A percentile compares a stretch with the other conserved stretches of the same genome.
Conservation (phyloP, 2,888 invertebrate species). For the Embidobia sp. region DNA sequence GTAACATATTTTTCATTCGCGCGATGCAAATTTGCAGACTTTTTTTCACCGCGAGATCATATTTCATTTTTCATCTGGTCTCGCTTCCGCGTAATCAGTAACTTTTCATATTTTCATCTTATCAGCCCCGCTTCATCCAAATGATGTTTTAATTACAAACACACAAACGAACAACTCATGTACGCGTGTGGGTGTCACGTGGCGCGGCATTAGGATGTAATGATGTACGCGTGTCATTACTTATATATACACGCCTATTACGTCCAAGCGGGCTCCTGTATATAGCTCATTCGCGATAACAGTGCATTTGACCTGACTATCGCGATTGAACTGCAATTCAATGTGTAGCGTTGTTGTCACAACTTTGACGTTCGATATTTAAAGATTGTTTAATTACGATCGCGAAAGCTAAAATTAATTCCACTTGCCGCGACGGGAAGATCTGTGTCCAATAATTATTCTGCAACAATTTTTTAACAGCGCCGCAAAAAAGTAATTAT, state of each 20-base stretch:
- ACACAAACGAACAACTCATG: background rate
- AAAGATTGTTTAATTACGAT: conserved; percentile 45
- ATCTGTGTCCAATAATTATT: no score
- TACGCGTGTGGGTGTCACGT: conserved; percentile 21
- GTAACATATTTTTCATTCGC: no score
- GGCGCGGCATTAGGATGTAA: conserved; percentile 8
- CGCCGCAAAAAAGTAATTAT: no score
- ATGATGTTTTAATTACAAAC: conserved; percentile 32
- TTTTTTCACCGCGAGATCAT: conserved; percentile 10
- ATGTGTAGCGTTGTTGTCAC: conserved; percentile 68
- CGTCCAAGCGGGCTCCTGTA: conserved; percentile 7
- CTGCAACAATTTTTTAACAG: no score
- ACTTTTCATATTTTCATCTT: conserved; percentile 38
- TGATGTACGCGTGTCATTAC: conserved; percentile 36
- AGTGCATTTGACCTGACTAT: conserved; percentile 76
- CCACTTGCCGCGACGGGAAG: no score
- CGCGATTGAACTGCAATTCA: conserved; percentile 75
- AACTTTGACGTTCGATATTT: conserved; percentile 69
- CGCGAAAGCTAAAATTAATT: conserved; percentile 7
- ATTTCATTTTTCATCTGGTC: conserved; percentile 16
- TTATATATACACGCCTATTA: background rate
- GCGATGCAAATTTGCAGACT: conserved; percentile 12
- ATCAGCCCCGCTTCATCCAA: conserved; percentile 18
- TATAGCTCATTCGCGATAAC: conserved; percentile 67
- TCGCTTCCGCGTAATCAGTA: conserved; percentile 11